Conservation (phyloP, 2,113 vertebrate genomes). For the Vireo altiloquus region DNA sequence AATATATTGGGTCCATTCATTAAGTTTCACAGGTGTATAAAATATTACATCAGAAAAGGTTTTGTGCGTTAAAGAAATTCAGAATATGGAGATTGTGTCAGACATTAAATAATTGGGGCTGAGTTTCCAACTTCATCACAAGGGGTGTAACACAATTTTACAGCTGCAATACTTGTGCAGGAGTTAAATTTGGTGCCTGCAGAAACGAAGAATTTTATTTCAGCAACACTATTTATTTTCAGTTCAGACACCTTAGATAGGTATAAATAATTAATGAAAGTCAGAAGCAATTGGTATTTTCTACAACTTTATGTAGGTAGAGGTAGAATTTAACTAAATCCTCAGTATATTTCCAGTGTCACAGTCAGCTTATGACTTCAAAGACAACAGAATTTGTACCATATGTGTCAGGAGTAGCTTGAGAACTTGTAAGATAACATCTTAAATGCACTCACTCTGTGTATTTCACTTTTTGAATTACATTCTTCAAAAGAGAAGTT, state of each 20-base stretch:
- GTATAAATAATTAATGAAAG: background rate
- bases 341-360: background rate
- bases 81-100: background rate
- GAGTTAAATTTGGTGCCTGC: background rate
- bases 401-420: background rate
- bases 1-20: background rate
- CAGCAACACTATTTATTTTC: background rate
- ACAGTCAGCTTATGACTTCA: background rate
- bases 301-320: background rate
- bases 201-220: background rate
- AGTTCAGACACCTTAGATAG: background rate
- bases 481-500: background rate
- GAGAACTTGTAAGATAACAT: background rate
- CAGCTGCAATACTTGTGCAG: background rate
- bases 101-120: background rate
- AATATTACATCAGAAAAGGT: background rate
- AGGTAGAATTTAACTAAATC: background rate
- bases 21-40: background rate
- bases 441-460: background rate
- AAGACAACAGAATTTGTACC: background rate
- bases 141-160: background rate
- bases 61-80: background rate
- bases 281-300: background rate
- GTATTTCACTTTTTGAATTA: background rate
- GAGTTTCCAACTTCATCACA: background rate